Evolutionary conservation across 2,113 vertebrate species (phyloP).

Genomic region (Oryzias celebensis): DNA sequence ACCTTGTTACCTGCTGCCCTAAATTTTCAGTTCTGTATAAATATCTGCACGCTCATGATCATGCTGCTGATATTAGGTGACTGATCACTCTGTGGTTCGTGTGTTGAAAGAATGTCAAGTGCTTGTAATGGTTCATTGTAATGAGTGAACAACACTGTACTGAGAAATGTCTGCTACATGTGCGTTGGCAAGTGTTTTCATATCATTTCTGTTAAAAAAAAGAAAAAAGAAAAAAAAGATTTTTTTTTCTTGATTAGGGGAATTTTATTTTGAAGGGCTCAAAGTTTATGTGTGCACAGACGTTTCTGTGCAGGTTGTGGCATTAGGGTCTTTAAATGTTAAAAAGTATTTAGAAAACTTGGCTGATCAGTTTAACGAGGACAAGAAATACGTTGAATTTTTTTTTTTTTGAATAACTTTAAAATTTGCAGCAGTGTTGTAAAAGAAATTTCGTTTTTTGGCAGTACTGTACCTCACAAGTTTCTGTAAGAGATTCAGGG

Average conservation of each 20-base stretch:
- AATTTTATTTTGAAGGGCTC: slow-evolving; percentile 53
- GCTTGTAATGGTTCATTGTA: slow-evolving; percentile 70
- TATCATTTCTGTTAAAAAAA: slow-evolving; percentile 60
- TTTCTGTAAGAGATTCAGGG: slow-evolving; percentile 67
- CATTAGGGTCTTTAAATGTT: slow-evolving; percentile 62
- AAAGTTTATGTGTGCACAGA: slow-evolving; percentile 61
- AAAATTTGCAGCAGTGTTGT: slow-evolving; percentile 60
- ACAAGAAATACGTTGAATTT: slow-evolving; percentile 19
- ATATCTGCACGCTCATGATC: slow-evolving; percentile 71
- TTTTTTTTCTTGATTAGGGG: slow-evolving; percentile 38
- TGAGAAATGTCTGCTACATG: slow-evolving; percentile 74
- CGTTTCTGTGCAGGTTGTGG: slow-evolving; percentile 62
- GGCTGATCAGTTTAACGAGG: slow-evolving; percentile 38
- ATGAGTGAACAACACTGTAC: slow-evolving; percentile 68
- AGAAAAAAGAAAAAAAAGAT: neutral
- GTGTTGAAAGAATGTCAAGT: slow-evolving; percentile 74
- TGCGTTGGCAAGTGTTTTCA: slow-evolving; percentile 77
- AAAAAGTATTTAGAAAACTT: slow-evolving; percentile 59
- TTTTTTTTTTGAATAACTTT: slow-evolving; percentile 34
- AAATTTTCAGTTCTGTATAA: slow-evolving; percentile 64
- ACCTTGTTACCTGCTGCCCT: slow-evolving; percentile 37
- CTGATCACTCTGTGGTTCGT: slow-evolving; percentile 73
- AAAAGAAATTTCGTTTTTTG: slow-evolving; percentile 22
- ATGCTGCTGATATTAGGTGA: slow-evolving; percentile 77
- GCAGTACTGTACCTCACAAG: slow-evolving; percentile 63